phyloP scores from a whole-genome alignment of 2,888 invertebrate species.

The Romanomermis culicivorax region DNA sequence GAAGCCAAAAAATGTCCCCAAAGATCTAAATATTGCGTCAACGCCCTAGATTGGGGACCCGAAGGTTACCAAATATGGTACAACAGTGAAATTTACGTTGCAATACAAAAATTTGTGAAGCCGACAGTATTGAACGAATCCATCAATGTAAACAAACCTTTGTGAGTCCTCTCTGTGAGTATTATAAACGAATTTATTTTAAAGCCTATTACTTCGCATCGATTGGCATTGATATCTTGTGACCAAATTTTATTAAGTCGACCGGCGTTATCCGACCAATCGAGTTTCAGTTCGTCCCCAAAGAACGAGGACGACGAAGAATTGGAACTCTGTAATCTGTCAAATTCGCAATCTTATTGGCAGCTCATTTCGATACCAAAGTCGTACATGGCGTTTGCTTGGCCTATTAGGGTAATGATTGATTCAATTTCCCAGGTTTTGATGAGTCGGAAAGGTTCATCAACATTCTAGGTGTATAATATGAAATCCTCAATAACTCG shows the following conservation, averaged over 20 bases:
- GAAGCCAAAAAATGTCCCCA: no score
- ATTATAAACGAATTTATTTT: no score
- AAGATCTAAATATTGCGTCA: no score
- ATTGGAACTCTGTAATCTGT: no score
- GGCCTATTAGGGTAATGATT: conserved; percentile 21
- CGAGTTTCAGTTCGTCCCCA: not conserved
- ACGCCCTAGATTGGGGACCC: conserved; percentile 27
- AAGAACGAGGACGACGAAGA: no score
- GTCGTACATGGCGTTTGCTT: conserved; percentile 22
- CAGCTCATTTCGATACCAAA: conserved; percentile 17
- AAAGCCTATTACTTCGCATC: no score
- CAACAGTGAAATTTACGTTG: conserved; percentile 29
- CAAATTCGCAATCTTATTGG: conserved; percentile 15
- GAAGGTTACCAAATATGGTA: conserved; percentile 73
- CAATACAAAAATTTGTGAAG: conserved; percentile 13
- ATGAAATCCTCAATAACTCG: no score
- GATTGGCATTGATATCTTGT: not conserved
- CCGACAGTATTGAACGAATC: conserved; percentile 15
- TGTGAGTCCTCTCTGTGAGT: no score
- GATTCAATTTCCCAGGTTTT: no score
- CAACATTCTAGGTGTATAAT: no score
- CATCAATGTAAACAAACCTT: no score
- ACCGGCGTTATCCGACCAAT: conserved; percentile 15
- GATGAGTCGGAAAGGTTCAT: no score
- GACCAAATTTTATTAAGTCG: conserved; percentile 3